Evolutionary conservation across 1,140 invertebrate species (phyloP).

Genomic region (Lordiphosa clarofinis): DNA sequence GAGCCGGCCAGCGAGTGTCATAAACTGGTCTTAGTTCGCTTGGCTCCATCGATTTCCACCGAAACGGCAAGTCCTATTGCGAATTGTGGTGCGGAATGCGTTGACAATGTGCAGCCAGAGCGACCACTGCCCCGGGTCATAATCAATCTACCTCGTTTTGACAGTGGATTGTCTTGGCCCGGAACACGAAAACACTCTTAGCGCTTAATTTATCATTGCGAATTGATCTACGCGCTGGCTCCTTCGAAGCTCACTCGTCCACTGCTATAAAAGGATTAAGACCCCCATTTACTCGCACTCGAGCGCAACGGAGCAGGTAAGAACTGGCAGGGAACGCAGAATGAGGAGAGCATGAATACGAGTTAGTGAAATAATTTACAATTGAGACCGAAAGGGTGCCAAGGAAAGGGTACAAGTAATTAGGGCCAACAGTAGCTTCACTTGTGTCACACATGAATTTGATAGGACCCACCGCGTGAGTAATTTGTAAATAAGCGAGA

Average conservation of each 20-base stretch:
- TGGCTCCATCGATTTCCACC: constrained; percentile 36
- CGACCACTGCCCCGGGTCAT: constrained; percentile 27
- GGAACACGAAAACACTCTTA: constrained; percentile 78
- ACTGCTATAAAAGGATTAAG: constrained; percentile 73
- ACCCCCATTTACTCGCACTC: constrained; percentile 30
- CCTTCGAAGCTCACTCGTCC: constrained; percentile 23
- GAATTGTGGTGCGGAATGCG: constrained; percentile 58
- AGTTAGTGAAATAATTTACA: constrained; percentile 50
- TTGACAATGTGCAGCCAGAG: constrained; percentile 58
- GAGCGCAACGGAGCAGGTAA: not conserved
- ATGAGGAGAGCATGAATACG: constrained; percentile 63
- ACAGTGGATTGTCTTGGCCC: constrained; percentile 73
- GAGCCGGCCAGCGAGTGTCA: constrained; percentile 34
- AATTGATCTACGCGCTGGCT: constrained; percentile 63
- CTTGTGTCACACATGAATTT: constrained; percentile 48
- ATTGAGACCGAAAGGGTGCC: constrained; percentile 26
- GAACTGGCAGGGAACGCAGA: constrained; percentile 12
- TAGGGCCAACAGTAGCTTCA: constrained; percentile 59
- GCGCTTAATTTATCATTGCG: constrained; percentile 79
- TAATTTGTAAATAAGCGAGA: too few relatives aligned
- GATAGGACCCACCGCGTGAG: constrained; percentile 45
- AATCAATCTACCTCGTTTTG: constrained; percentile 73
- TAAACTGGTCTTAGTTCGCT: constrained; percentile 67
- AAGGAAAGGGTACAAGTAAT: constrained; percentile 20
- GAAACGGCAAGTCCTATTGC: constrained; percentile 58